Evolutionary conservation across 2,888 invertebrate species (phyloP).

Genomic region (Gnatocerus cornutus): DNA sequence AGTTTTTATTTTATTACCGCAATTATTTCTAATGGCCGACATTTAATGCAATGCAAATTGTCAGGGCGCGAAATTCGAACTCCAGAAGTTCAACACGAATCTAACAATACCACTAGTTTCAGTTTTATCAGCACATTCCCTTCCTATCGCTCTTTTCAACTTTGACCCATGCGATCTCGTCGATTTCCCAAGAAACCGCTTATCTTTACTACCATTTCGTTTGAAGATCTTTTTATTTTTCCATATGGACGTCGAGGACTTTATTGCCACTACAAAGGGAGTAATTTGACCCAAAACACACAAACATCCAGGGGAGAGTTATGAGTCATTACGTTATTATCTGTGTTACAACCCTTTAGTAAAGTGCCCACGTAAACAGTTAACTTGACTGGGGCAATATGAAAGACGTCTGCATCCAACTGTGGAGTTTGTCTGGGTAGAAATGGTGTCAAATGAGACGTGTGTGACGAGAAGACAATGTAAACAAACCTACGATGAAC

Average conservation of each 20-base stretch:
- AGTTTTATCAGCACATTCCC: conserved; percentile 31
- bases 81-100: not conserved
- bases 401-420: conserved; percentile 39
- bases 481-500: conserved; percentile 28
- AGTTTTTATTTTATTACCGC: too few relatives aligned
- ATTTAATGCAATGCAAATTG: too few relatives aligned
- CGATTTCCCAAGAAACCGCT: conserved; percentile 26
- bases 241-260: conserved; percentile 26
- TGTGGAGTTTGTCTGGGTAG: conserved; percentile 20
- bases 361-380: conserved; percentile 41
- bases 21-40: too few relatives aligned
- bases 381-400: conserved; percentile 27
- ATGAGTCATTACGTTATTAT: conserved; percentile 38
- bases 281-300: conserved; percentile 39
- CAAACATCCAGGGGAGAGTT: conserved; percentile 37
- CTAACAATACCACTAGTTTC: not conserved
- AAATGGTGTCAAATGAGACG: conserved; percentile 31
- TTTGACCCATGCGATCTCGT: conserved; percentile 24
- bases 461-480: conserved; percentile 18
- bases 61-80: too few relatives aligned
- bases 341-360: conserved; percentile 41
- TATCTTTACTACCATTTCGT: conserved; percentile 19
- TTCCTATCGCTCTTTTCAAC: conserved; percentile 30
- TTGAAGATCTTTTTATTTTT: conserved; percentile 22
- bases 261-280: conserved; percentile 38